Percentiles rank a stretch among this genome's conserved stretches.
phyloP scores from a whole-genome alignment of 2,888 invertebrate species.

The Muschampia plurimacula region DNA sequence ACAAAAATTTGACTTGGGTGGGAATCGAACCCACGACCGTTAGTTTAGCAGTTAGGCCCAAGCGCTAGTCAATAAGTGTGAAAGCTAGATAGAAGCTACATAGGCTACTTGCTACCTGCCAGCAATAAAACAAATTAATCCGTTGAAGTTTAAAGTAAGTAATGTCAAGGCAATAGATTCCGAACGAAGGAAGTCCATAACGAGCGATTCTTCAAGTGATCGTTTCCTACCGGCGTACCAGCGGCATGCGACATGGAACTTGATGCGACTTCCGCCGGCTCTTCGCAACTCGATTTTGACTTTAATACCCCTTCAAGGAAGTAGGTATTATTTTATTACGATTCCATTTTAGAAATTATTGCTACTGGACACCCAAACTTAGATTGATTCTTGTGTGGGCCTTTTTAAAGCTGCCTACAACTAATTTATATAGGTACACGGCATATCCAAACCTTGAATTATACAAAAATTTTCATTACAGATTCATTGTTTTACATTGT shows the following conservation, averaged over 20 bases:
- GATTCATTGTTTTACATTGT: too few species aligned
- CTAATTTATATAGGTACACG: too few species aligned
- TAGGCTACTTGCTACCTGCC: too few species aligned
- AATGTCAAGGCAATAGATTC: constrained; percentile 13
- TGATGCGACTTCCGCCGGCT: constrained; percentile 43
- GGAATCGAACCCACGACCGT: too few species aligned
- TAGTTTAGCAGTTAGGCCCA: too few species aligned
- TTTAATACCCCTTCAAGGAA: constrained; percentile 25
- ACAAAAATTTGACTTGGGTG: too few species aligned
- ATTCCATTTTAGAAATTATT: not conserved
- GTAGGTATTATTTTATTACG: constrained; percentile 4
- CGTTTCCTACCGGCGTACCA: constrained; percentile 34
- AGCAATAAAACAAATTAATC: too few species aligned
- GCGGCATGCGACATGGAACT: constrained; percentile 25
- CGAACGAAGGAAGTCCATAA: constrained; percentile 24
- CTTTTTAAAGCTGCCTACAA: not conserved
- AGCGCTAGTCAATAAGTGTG: too few species aligned
- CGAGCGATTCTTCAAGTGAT: constrained; percentile 37
- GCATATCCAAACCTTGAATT: too few species aligned
- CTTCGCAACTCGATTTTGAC: constrained; percentile 22
- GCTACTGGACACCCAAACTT: not conserved
- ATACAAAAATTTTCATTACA: too few species aligned
- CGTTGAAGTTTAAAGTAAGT: too few species aligned
- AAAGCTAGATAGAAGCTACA: too few species aligned
- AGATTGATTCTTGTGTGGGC: not conserved